Evolutionary conservation across 2,797 vertebrate species (phyloP), one percentile per base, ranked within the genome.

Genomic region (Netta rufina): DNA sequence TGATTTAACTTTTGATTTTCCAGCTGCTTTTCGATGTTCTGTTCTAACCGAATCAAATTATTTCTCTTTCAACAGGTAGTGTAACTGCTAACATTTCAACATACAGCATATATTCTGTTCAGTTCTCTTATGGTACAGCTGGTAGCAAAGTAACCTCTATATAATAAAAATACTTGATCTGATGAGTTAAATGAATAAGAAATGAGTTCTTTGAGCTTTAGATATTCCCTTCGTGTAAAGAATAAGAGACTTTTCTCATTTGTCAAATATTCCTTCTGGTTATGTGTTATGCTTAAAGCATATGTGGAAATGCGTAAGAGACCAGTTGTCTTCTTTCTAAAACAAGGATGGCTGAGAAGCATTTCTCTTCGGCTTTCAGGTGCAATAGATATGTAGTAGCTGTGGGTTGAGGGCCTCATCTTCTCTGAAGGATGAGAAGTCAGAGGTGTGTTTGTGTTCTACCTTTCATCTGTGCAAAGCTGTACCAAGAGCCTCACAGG

Each of bases 231-330:
- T 66, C 0, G 5, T 65, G 71, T 87, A 33, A 84, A 71, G 47
- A 92, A 13, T 27, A 20, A 10, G 30, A 56, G 8, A 28, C 32
- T 51, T 24, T 58, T 43, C 7, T 25, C 38, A n/a, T 5, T 33
- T 73, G 18, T 47, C 16, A 7, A 53, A 5, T 38, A 11, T 80
- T n/a, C 17, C 24, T 71, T 75, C 49, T 30, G 33, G 22, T n/a
- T 39, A 28, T 20, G 8, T 11, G 24, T 64, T 53, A 56, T 10
- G 2, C 27, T 49, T 3, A 12, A 51, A 51, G 13, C 32, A 7
- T 20, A 10, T 3, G 0, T 28, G 45, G 47, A 70, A 75, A 45
- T 11, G 13, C 3, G 0, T 58, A 36, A 86, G 49, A 13, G 83
- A 20, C 2, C 3, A 41, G 32, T 38, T 74, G 21, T 54, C 19